phyloP scores from a whole-genome alignment of 1,140 invertebrate species.

The Neotoxoptera formosana region DNA sequence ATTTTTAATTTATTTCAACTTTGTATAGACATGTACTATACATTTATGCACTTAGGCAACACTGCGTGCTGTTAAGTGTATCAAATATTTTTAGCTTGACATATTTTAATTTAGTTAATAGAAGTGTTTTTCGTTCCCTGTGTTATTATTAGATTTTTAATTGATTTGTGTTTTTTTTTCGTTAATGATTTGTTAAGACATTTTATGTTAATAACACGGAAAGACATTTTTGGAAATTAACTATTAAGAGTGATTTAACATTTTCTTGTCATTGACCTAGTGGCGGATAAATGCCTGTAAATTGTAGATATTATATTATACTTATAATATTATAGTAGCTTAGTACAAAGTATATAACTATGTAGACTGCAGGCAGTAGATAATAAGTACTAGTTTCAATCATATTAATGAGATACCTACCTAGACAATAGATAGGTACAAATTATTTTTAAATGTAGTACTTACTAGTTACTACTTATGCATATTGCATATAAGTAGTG shows the following conservation, averaged over 20 bases:
- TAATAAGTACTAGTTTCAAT: not conserved
- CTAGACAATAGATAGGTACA: not conserved
- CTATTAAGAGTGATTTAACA: not conserved
- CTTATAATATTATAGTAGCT: too few species aligned
- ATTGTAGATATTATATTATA: not conserved
- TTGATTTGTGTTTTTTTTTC: not conserved
- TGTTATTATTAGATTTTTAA: not conserved
- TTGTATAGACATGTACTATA: not conserved
- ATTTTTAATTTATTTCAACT: not conserved
- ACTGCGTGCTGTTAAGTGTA: not conserved
- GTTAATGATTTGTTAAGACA: not conserved
- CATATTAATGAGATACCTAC: not conserved
- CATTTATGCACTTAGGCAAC: not conserved
- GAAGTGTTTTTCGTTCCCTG: not conserved
- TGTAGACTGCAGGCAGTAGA: not conserved
- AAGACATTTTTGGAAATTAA: not conserved
- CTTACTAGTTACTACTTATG: too few species aligned
- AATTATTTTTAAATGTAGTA: not conserved
- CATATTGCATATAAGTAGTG: too few species aligned
- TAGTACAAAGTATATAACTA: too few species aligned
- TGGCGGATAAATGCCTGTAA: not conserved
- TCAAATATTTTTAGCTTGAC: not conserved
- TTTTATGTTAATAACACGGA: not conserved
- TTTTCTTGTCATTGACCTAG: not conserved
- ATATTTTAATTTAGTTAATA: not conserved